Conservation (phyloP, 1,140 invertebrate genomes). For the Drosophila littoralis region DNA sequence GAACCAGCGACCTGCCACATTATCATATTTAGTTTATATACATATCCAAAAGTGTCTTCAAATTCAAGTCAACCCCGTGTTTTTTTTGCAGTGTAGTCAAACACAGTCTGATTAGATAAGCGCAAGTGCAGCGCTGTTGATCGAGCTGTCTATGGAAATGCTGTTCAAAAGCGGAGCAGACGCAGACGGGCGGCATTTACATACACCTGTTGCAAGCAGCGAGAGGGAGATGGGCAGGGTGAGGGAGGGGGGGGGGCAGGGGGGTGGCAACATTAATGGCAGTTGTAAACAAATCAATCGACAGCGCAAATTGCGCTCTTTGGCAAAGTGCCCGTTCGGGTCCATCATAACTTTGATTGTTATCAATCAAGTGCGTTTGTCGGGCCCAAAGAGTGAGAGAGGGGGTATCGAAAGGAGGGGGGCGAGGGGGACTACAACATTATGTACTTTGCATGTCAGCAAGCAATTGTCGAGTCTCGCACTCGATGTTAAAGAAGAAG, state of each 20-base stretch:
- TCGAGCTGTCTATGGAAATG: slow-evolving; percentile 48
- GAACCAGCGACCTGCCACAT: too few relatives aligned
- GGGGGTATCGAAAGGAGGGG: not conserved
- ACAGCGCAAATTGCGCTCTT: slow-evolving; percentile 70
- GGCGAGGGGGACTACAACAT: slow-evolving; percentile 41
- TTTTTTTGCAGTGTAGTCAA: slow-evolving; percentile 21
- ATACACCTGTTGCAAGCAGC: slow-evolving; percentile 43
- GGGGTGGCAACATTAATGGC: slow-evolving; percentile 67
- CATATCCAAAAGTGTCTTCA: too few relatives aligned
- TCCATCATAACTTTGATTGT: slow-evolving; percentile 62
- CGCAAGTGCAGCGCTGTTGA: slow-evolving; percentile 49
- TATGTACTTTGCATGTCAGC: slow-evolving; percentile 83
- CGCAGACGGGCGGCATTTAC: slow-evolving; percentile 59
- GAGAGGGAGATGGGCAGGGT: not conserved
- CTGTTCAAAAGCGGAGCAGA: slow-evolving; percentile 7
- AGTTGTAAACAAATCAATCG: slow-evolving; percentile 80
- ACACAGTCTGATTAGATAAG: slow-evolving; percentile 65
- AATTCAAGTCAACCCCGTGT: not conserved
- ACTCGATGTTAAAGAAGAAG: slow-evolving; percentile 50
- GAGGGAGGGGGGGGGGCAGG: not conserved
- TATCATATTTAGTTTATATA: too few relatives aligned
- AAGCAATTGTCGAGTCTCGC: slow-evolving; percentile 63
- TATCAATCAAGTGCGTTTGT: slow-evolving; percentile 56
- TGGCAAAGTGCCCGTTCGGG: slow-evolving; percentile 58
- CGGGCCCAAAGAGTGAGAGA: not conserved